These are phyloP conservation scores for Dallia pectoralis DNA, from an alignment of 2,797 vertebrate genomes.

Conservation along the genomic window DNA sequence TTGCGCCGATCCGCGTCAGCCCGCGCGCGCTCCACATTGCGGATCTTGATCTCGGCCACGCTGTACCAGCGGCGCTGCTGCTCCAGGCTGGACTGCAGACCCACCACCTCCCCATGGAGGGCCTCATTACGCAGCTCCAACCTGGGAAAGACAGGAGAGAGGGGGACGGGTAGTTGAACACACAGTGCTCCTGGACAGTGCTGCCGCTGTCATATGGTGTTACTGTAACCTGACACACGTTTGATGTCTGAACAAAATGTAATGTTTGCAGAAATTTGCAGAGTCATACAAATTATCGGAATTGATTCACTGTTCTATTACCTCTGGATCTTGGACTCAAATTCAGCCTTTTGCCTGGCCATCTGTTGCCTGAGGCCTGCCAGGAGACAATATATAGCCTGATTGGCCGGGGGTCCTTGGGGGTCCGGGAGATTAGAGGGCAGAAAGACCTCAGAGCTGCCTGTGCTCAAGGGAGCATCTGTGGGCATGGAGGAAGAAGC, in stretches of 20 bases:
- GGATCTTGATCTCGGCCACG: conserved; percentile 72
- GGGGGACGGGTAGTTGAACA: neutral
- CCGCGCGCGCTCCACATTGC: conserved; percentile 71
- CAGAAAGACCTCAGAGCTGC: conserved; percentile 80
- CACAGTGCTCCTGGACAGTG: neutral
- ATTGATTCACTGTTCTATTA: conserved; percentile 19
- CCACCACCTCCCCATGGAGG: conserved; percentile 69
- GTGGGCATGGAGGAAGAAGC: conserved; percentile 64
- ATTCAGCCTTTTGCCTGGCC: conserved; percentile 67
- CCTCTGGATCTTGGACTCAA: conserved; percentile 71
- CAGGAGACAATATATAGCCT: conserved; percentile 52
- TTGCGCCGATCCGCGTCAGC: conserved; percentile 74
- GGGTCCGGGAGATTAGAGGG: conserved; percentile 62
- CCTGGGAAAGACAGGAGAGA: conserved; percentile 51
- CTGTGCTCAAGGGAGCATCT: conserved; percentile 69
- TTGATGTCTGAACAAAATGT: neutral
- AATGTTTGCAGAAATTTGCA: neutral
- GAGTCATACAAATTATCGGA: no score
- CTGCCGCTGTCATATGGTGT: neutral
- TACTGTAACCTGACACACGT: neutral
- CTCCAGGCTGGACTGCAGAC: conserved; percentile 64
- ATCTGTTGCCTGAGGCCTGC: conserved; percentile 67
- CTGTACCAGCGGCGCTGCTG: conserved; percentile 71
- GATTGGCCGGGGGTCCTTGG: conserved; percentile 32
- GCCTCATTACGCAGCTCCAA: conserved; percentile 74